Percentiles rank a stretch among this genome's conserved stretches.
phyloP scores from a whole-genome alignment of 2,113 vertebrate species.

The Orcinus orca region DNA sequence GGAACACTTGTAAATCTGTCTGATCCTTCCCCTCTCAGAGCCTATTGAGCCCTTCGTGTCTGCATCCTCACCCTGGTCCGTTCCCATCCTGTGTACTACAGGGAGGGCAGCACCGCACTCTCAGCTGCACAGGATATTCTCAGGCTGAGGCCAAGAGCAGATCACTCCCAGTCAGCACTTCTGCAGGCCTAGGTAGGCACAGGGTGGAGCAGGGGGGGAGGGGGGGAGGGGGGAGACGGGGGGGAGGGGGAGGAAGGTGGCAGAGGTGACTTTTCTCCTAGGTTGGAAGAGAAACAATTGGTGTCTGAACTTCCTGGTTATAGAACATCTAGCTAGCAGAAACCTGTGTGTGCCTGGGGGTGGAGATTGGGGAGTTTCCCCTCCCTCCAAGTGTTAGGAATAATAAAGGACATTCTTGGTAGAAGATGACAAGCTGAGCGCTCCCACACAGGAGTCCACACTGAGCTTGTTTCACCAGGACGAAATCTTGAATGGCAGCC shows the following conservation, averaged over 20 bases:
- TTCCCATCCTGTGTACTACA: background rate
- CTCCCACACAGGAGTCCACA: background rate
- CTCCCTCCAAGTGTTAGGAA: background rate
- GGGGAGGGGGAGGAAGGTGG: background rate
- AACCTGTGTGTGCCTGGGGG: background rate
- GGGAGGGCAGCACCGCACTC: background rate
- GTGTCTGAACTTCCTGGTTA: constrained; percentile 33
- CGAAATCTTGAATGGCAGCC: constrained; percentile 48
- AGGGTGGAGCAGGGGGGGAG: background rate
- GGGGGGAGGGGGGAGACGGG: accelerated
- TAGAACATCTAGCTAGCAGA: constrained; percentile 10
- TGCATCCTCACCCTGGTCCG: background rate
- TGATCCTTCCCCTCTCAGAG: background rate
- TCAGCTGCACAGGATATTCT: constrained; percentile 20
- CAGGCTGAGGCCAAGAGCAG: constrained; percentile 11
- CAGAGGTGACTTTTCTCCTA: background rate
- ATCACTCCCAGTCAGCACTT: constrained; percentile 37
- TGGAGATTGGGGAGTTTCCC: background rate
- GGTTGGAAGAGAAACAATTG: background rate
- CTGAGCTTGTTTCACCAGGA: constrained; percentile 2
- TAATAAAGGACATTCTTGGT: background rate
- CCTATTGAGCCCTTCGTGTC: background rate
- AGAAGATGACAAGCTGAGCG: background rate
- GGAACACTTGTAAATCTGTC: background rate
- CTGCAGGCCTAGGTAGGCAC: accelerated